Evolutionary conservation across 2,797 vertebrate species (phyloP), one percentile per base, ranked within the genome.

Genomic region (Ibycter americanus): DNA sequence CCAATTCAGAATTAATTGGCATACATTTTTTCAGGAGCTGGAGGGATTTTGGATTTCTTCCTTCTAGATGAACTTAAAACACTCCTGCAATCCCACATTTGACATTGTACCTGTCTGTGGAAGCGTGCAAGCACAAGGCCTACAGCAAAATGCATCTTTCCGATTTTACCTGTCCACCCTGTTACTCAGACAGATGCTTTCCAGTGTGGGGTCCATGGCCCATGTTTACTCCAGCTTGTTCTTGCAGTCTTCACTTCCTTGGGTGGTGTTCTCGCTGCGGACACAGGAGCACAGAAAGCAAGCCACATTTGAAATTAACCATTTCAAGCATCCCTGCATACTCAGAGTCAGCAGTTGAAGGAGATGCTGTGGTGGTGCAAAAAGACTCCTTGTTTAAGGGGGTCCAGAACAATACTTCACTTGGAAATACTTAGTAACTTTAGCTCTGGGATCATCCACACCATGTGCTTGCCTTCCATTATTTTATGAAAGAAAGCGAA

Each of bases 1-100:
- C 96, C 96, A 96, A 54, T 82, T 97, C 92, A 77, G 95, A 95
- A 90, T 89, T 91, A 96, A 97, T 97, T 96, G 96, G 96, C 85
- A 95, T 92, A 93, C 40, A 89, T 93, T 89, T 95, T 90, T 92
- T 85, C 74, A 95, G 68, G 55, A 95, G 93, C 89, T 94, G 84
- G 89, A 95, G 89, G 93, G 85, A 95, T 82, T 96, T 68, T 95
- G 25, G 84, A 73, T 95, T 88, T 79, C 91, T 91, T 90, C 58
- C 58, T 93, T 91, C 72, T 70, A 81, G 91, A 95, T 68, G 78
- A 95, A 90, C 67, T 84, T 82, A 49, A 23, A 81, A 66, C n/a
- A 17, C 42, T 96, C 47, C 89, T 80, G 74, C 86, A 83, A 12
- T 68, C 49, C 58, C 32, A 18, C 44, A 58, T 65, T 71, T 83